phyloP scores from a whole-genome alignment of 1,140 invertebrate species.

The Drosophila neocordata region DNA sequence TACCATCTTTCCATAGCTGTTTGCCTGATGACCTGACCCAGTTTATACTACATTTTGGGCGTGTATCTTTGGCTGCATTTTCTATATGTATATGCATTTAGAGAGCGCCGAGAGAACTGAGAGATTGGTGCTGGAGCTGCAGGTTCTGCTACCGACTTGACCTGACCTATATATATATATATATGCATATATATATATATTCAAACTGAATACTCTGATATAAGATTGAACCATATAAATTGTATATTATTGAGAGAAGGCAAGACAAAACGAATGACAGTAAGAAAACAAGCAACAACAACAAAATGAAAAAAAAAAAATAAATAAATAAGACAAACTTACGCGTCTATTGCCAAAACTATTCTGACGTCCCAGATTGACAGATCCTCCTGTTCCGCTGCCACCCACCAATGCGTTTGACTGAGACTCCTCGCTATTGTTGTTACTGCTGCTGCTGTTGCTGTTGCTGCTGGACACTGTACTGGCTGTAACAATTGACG shows the following conservation, averaged over 20 bases:
- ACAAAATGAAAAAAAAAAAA: background rate
- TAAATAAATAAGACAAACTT: slow-evolving; percentile 35
- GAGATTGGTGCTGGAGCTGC: slow-evolving; percentile 22
- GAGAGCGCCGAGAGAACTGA: slow-evolving; percentile 15
- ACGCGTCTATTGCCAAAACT: slow-evolving; percentile 81
- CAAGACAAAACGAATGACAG: background rate
- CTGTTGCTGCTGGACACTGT: slow-evolving; percentile 39
- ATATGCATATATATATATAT: background rate
- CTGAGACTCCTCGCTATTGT: slow-evolving; percentile 62
- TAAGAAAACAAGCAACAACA: background rate
- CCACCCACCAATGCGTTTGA: slow-evolving; percentile 22
- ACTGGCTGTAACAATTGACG: slow-evolving; percentile 25
- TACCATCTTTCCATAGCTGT: background rate
- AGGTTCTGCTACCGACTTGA: slow-evolving; percentile 37
- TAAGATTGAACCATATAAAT: slow-evolving; percentile 4
- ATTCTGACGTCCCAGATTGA: slow-evolving; percentile 75
- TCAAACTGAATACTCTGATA: slow-evolving; percentile 4
- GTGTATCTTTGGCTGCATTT: slow-evolving; percentile 68
- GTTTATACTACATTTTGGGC: slow-evolving; percentile 68
- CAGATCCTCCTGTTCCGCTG: slow-evolving; percentile 28
- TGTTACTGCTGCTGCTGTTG: slow-evolving; percentile 54
- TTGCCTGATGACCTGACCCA: slow-evolving; percentile 65
- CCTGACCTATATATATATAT: slow-evolving; percentile 60
- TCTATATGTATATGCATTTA: slow-evolving; percentile 68
- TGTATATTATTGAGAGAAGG: background rate